Percentiles rank a stretch among this genome's conserved stretches.
These are phyloP conservation scores for Drosophila quinaria DNA, from an alignment of 2,888 invertebrate species.

Conservation along the genomic window DNA sequence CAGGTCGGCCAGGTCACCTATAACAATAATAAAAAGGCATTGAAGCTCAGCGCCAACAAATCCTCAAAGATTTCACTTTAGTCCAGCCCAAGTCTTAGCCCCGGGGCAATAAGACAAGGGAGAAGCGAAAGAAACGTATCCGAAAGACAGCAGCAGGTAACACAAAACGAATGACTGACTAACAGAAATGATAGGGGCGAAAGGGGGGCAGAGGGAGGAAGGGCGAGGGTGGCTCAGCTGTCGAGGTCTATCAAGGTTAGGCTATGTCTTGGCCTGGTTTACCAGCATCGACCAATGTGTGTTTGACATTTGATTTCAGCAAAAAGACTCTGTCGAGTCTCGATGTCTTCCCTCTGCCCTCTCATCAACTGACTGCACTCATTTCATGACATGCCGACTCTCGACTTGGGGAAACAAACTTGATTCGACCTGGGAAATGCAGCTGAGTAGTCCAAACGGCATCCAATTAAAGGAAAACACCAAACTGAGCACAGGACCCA, in stretches of 20 bases:
- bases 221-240: neutral
- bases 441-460: conserved; percentile 57
- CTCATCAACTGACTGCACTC: conserved; percentile 26
- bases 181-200: neutral
- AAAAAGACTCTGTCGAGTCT: conserved; percentile 5
- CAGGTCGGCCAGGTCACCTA: conserved; percentile 31
- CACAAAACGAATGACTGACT: conserved; percentile 38
- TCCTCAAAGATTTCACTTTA: conserved; percentile 70
- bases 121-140: conserved; percentile 64
- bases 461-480: conserved; percentile 75
- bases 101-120: conserved; percentile 48
- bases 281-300: conserved; percentile 68
- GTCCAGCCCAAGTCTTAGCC: conserved; percentile 24
- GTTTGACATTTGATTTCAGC: conserved; percentile 77
- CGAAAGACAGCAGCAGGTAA: conserved; percentile 60
- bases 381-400: conserved; percentile 37
- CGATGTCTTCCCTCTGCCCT: neutral
- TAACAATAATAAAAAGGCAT: conserved; percentile 21
- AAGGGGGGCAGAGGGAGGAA: neutral
- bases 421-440: conserved; percentile 54
- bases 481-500: conserved; percentile 53
- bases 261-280: conserved; percentile 59
- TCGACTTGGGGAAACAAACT: conserved; percentile 14
- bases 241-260: conserved; percentile 74
- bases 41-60: conserved; percentile 47